Conservation (phyloP, 37 sponge, comb jelly and placozoan species). For the Cladorhizidae sp. region DNA sequence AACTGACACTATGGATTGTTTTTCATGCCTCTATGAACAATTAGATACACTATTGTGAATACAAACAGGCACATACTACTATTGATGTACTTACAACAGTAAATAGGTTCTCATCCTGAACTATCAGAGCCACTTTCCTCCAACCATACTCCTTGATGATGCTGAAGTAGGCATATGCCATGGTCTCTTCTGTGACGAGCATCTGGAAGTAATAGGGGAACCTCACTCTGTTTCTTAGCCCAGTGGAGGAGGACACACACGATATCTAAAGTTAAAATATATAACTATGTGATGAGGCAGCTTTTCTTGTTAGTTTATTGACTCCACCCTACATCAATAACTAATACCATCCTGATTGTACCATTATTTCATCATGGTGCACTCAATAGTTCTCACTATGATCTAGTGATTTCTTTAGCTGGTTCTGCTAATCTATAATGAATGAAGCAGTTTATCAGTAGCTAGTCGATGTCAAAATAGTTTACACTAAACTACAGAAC, state of each 20-base stretch:
- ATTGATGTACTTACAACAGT: conserved; percentile 34
- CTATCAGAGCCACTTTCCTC: conserved; percentile 40
- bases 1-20: not conserved
- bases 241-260: conserved; percentile 49
- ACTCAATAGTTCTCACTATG: too few species aligned
- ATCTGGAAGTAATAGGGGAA: conserved; percentile 49
- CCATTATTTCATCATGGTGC: too few species aligned
- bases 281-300: too few species aligned
- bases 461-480: too few species aligned
- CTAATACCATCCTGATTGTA: too few species aligned
- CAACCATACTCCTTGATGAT: conserved; percentile 36
- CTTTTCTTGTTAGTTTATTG: too few species aligned
- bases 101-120: conserved; percentile 58
- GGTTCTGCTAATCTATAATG: too few species aligned
- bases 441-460: too few species aligned
- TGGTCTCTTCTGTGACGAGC: conserved; percentile 26
- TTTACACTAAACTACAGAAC: too few species aligned
- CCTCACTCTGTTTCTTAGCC: conserved; percentile 14
- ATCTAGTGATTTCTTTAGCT: too few species aligned
- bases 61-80: not conserved
- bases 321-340: too few species aligned
- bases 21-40: not conserved
- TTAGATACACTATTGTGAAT: not conserved
- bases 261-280: conserved; percentile 28
- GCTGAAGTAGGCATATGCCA: conserved; percentile 21